Conservation (phyloP, 2,888 invertebrate species). For the Agriopis marginaria region DNA sequence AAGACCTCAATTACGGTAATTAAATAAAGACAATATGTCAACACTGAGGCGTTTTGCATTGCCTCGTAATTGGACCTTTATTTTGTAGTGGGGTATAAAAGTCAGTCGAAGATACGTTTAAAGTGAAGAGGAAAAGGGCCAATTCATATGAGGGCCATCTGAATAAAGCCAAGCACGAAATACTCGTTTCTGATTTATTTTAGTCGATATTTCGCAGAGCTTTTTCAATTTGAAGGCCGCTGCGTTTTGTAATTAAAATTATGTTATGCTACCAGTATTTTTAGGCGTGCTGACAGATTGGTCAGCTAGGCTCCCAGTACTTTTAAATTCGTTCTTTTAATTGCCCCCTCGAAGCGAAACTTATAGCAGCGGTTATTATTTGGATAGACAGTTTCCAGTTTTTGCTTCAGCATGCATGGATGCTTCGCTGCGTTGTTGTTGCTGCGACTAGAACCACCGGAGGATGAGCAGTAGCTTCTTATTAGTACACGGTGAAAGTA, state of each 20-base stretch:
- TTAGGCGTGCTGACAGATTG: background rate
- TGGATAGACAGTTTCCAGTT: no score
- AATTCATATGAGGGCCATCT: slow-evolving; percentile 19
- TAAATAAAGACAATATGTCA: slow-evolving; percentile 45
- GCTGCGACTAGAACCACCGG: no score
- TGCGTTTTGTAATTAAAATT: background rate
- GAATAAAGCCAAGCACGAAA: background rate
- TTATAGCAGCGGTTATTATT: no score
- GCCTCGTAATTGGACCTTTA: slow-evolving; percentile 32
- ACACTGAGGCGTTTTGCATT: slow-evolving; percentile 37
- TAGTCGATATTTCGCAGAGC: background rate
- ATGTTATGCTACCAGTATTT: background rate
- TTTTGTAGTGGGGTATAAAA: slow-evolving; percentile 33
- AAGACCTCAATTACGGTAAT: slow-evolving; percentile 46
- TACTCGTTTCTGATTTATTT: slow-evolving; percentile 1
- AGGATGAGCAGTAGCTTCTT: no score
- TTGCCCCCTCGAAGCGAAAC: no score
- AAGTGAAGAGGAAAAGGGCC: slow-evolving; percentile 13
- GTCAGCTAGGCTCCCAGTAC: background rate
- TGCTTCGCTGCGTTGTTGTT: no score
- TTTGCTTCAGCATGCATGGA: no score
- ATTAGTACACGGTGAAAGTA: no score
- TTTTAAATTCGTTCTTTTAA: background rate
- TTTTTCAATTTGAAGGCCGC: background rate
- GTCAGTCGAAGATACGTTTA: slow-evolving; percentile 27